Percentiles rank a stretch among this genome's conserved stretches.
These are phyloP conservation scores for Tyto alba DNA, from an alignment of 2,113 vertebrate genomes.

Conservation along the genomic window DNA sequence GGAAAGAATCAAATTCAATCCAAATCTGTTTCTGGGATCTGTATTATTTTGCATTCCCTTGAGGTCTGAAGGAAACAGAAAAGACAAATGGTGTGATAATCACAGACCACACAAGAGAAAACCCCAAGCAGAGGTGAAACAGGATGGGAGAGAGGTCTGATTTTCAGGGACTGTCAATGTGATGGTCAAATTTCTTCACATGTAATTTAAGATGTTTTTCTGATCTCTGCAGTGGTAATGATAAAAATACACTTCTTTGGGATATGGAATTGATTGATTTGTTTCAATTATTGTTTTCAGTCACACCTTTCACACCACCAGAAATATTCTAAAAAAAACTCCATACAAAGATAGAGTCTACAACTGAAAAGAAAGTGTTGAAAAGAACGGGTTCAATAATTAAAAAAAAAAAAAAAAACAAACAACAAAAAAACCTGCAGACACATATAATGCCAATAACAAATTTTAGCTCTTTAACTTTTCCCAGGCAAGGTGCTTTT, in stretches of 20 bases:
- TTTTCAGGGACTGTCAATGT: neutral
- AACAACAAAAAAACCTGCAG: neutral
- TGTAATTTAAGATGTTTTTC: neutral
- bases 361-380: neutral
- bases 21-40: neutral
- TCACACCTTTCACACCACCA: neutral
- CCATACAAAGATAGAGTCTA: neutral
- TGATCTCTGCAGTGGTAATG: neutral
- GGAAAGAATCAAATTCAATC: constrained; percentile 34
- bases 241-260: neutral
- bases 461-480: neutral
- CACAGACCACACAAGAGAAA: neutral
- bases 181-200: neutral
- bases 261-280: neutral
- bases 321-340: neutral
- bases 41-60: constrained; percentile 5
- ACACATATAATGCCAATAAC: neutral
- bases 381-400: neutral
- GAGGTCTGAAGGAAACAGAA: neutral
- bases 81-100: constrained; percentile 51
- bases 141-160: neutral
- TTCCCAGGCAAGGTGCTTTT: neutral
- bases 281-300: neutral
- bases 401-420: neutral
- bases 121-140: neutral